Conservation (phyloP, 2,113 vertebrate genomes). For the Perca schrenkii region DNA sequence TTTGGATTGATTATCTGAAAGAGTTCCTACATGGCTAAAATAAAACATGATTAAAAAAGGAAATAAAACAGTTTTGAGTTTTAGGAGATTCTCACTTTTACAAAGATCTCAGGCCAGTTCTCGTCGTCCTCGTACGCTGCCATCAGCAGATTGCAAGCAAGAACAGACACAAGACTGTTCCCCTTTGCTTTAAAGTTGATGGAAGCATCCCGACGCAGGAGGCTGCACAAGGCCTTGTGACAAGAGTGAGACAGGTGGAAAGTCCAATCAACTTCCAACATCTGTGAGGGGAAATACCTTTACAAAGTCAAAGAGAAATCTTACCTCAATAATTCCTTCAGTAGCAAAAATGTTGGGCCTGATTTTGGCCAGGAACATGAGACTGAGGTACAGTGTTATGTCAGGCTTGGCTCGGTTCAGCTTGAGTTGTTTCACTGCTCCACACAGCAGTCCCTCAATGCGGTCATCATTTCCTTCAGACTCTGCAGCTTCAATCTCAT, state of each 20-base stretch:
- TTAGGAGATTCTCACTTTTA: constrained; percentile 86
- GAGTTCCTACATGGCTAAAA: background rate
- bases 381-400: constrained; percentile 92
- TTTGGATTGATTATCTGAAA: background rate
- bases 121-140: constrained; percentile 98
- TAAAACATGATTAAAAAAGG: background rate
- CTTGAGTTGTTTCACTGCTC: constrained; percentile 95
- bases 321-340: constrained; percentile 97
- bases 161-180: constrained; percentile 95
- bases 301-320: constrained; percentile 3
- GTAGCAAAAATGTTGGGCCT: constrained; percentile 99
- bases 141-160: constrained; percentile 97
- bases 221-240: constrained; percentile 92
- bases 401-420: constrained; percentile 96
- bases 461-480: constrained; percentile 94
- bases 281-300: background rate
- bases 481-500: constrained; percentile 96
- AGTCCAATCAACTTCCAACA: background rate
- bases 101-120: constrained; percentile 99
- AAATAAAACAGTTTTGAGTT: background rate
- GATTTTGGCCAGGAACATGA: constrained; percentile 98
- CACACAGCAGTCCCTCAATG: constrained; percentile 95
- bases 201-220: constrained; percentile 93
- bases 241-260: background rate
- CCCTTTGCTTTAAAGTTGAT: constrained; percentile 99